A percentile compares a stretch with the other conserved stretches of the same genome.
Conservation (phyloP, 2,888 invertebrate species). For the Caenorhabditis zanzibari region DNA sequence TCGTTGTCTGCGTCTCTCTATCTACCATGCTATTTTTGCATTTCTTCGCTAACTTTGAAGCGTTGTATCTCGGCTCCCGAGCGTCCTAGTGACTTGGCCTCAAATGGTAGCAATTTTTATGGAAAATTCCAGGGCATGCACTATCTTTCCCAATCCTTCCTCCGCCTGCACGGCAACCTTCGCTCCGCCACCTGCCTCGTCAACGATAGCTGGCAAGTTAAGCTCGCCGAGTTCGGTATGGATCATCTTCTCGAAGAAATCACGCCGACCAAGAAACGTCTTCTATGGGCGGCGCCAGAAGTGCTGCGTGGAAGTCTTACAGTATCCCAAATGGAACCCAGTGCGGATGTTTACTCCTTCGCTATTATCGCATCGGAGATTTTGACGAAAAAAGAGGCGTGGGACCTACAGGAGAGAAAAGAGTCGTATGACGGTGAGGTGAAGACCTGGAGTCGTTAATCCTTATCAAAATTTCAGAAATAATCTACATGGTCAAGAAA, state of each 20-base stretch:
- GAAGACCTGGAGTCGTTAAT: not conserved
- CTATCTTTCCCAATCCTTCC: constrained; percentile 71
- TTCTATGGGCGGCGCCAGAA: constrained; percentile 80
- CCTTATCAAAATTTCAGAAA: constrained; percentile 53
- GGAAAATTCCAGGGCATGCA: constrained; percentile 73
- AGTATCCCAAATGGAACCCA: constrained; percentile 53
- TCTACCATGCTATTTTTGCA: too few relatives aligned
- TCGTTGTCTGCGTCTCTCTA: too few relatives aligned
- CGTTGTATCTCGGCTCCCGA: too few relatives aligned
- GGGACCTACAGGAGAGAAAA: constrained; percentile 73
- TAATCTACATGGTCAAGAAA: constrained; percentile 74
- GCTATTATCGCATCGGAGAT: constrained; percentile 80
- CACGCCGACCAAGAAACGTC: constrained; percentile 42
- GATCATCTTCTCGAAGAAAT: constrained; percentile 49
- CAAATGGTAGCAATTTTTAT: too few relatives aligned
- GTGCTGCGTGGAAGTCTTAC: constrained; percentile 66
- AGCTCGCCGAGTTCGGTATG: constrained; percentile 58
- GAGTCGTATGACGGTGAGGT: constrained; percentile 67
- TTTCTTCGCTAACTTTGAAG: too few relatives aligned
- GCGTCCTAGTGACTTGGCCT: too few relatives aligned
- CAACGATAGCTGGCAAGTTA: constrained; percentile 78
- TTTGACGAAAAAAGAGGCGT: constrained; percentile 76
- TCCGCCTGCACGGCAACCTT: constrained; percentile 73
- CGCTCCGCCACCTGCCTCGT: constrained; percentile 74
- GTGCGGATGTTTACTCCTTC: constrained; percentile 80